Evolutionary conservation across 2,113 vertebrate species (phyloP), one percentile per base, ranked within the genome.

Genomic region (Corythoichthys intestinalis): DNA sequence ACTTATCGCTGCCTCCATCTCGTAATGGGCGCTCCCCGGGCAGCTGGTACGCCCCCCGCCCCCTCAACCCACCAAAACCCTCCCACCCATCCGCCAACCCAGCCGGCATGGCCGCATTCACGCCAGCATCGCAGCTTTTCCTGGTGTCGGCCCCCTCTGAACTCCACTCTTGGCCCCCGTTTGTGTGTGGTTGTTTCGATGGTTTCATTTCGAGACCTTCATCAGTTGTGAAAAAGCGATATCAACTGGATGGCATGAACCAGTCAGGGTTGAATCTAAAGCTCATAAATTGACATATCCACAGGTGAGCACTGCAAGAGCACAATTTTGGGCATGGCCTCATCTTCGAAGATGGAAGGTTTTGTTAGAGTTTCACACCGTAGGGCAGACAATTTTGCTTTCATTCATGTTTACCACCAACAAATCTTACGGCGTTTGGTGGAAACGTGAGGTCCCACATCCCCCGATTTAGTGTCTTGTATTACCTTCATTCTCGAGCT

Each of bases 1-100:
- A 91, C 91, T 93, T 93, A 93, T 93, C 92, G 89, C 87, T 83
- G 77, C 87, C 92, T 93, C 91, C 89, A 93, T 93, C 91, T 93
- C 91, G 81, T 93, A 93, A 93, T 91, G 91, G 89, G 90, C 85
- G 88, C 91, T 92, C 91, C 91, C 89, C 87, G 89, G 91, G 92
- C 91, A 93, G 91, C 92, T 93, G 91, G 86, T 91, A 62, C 77
- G 80, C 86, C 85, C 85, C 80, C 78, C 63, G 0, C 47, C 8
- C 20, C 63, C 63, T 1, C 59, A 9, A 61, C 59, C 38, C 38
- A 37, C 34, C 64, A 17, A 69, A 2, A 67, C 78, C 76, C 39
- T 46, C 61, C 61, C 41, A 63, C 61, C 61, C n/a, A 63, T 28
- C 41, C 41, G 2, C 61, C 44, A 63, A 72, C 77, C 79, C 76